These are phyloP conservation scores for Eristalis arbustorum DNA, from an alignment of 2,888 invertebrate genomes.

Conservation along the genomic window DNA sequence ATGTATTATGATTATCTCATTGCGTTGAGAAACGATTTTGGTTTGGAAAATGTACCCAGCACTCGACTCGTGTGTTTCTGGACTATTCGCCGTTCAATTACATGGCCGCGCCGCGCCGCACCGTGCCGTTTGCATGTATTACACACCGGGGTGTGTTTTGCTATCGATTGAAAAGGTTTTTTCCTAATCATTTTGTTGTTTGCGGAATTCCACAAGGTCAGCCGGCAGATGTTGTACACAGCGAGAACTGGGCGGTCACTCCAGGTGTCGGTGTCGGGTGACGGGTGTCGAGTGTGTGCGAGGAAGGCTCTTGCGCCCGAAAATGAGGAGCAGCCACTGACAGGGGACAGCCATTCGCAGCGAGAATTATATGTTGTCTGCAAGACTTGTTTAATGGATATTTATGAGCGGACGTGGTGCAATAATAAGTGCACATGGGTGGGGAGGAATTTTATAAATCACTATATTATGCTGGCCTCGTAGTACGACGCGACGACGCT, in stretches of 20 bases:
- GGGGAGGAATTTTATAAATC: constrained; percentile 23
- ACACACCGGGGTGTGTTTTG: background rate
- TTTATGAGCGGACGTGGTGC: constrained; percentile 49
- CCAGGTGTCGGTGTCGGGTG: background rate
- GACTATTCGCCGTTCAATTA: constrained; percentile 32
- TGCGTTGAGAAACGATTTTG: constrained; percentile 5
- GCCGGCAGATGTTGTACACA: constrained; percentile 12
- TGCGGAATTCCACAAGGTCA: constrained; percentile 44
- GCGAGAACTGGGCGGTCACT: constrained; percentile 1
- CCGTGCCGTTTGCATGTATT: constrained; percentile 18
- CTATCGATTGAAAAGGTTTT: constrained; percentile 40
- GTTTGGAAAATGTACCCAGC: background rate
- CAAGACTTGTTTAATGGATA: constrained; percentile 32
- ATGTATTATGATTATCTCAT: constrained; percentile 25
- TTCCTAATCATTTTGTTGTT: constrained; percentile 27
- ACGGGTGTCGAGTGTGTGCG: background rate
- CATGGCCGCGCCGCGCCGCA: no score
- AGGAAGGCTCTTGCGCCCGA: constrained; percentile 8
- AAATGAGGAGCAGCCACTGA: constrained; percentile 11
- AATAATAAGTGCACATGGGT: constrained; percentile 48
- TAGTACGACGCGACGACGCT: background rate
- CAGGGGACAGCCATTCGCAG: constrained; percentile 4
- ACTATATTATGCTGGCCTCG: background rate
- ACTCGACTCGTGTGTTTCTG: background rate
- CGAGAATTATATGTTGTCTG: constrained; percentile 44